Percentiles rank a stretch among this genome's conserved stretches.
phyloP scores from a whole-genome alignment of 2,113 vertebrate species.

The Pungitius pungitius region DNA sequence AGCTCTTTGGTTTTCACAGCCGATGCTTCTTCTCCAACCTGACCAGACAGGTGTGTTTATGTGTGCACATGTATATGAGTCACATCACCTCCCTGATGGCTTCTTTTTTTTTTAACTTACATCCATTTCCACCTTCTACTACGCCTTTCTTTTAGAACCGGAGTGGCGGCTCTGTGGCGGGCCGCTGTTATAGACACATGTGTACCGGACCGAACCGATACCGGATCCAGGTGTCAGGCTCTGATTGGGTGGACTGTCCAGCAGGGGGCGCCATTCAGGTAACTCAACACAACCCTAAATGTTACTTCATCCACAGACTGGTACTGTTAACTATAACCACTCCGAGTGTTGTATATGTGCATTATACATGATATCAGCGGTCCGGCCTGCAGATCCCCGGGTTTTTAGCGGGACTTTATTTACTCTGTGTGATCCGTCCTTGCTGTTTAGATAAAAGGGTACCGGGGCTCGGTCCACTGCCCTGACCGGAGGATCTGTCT shows the following conservation, averaged over 20 bases:
- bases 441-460: conserved; percentile 77
- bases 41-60: conserved; percentile 67
- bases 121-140: not conserved
- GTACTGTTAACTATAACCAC: not conserved
- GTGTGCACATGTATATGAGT: not conserved
- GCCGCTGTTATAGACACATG: conserved; percentile 84
- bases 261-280: conserved; percentile 82
- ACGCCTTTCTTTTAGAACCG: not conserved
- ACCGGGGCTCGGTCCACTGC: conserved; percentile 79
- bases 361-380: too few species aligned
- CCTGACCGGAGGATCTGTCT: conserved; percentile 79
- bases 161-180: conserved; percentile 58
- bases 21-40: conserved; percentile 87
- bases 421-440: not conserved
- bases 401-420: too few species aligned
- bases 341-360: too few species aligned
- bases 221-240: conserved; percentile 78
- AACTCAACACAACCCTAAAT: not conserved
- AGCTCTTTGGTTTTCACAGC: conserved; percentile 83
- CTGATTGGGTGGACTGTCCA: conserved; percentile 83
- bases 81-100: not conserved
- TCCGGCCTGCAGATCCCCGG: too few species aligned
- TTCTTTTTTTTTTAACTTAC: too few species aligned
- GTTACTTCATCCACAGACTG: not conserved
- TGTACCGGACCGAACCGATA: conserved; percentile 78